Evolutionary conservation across 2,888 invertebrate species (phyloP), one percentile per base, ranked within the genome.

Genomic region (Drosophila pseudotakahashii): DNA sequence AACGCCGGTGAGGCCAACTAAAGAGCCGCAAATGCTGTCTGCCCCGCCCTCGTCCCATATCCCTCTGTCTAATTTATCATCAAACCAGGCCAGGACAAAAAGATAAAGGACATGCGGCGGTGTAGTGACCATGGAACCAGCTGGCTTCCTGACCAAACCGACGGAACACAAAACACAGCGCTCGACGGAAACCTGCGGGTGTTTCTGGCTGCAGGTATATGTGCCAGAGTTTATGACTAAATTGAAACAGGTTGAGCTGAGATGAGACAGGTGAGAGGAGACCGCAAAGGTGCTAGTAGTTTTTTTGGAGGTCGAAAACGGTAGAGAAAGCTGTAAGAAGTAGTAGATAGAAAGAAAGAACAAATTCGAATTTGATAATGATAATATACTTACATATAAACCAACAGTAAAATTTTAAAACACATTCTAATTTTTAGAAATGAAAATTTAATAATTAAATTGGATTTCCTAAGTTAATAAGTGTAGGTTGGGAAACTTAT

Each of bases 1-100:
- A 80, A 81, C 74, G 78, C 68, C 66, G 63, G 61, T 59, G 50
- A 60, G 67, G 74, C 54, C 58, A 74, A 75, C 83, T 81, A 71
- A 87, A 75, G 71, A 79, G 82, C 86, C 81, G 68, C 81, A 81
- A 81, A 77, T 73, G 67, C 71, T 77, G 48, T 10, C 52, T 50
- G 61, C 41, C 47, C 47, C 41, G 30, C 53, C 61, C 41, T 55
- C 39, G 48, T 42, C 23, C 44, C 55, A 50, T 60, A 45, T 48
- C 69, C 68, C 64, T 68, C 74, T 68, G 72, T 71, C 81, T 84
- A 84, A 84, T 84, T 87, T 84, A 84, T 84, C 83, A 87, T 84
- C 81, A 77, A 84, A 78, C 70, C 87, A 73, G 78, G 62, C 48
- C 76, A 78, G 73, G 79, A 78, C 79, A 75, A 73, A 59, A 64